Evolutionary conservation across 1,140 invertebrate genomes (phyloP).

Genomic region (Apis florea): DNA sequence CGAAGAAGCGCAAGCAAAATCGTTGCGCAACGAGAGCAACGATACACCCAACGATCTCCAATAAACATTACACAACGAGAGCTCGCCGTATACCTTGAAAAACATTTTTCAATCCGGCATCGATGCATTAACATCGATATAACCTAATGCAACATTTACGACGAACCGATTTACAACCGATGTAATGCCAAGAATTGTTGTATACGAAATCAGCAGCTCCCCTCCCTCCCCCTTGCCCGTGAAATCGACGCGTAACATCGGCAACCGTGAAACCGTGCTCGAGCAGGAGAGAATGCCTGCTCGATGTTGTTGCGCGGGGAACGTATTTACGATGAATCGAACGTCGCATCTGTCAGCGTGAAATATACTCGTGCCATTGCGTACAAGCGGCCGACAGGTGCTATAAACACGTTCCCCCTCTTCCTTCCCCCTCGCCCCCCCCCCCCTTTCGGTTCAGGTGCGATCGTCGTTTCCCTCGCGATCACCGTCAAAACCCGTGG

Average conservation of each 20-base stretch:
- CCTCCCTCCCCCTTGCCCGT: neutral
- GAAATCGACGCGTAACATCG: neutral
- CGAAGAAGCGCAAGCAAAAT: no score
- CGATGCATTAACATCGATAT: neutral
- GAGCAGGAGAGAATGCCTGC: neutral
- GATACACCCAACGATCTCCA: no score
- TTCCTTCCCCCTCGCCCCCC: no score
- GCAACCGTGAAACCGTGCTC: constrained; percentile 5
- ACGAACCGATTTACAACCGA: neutral
- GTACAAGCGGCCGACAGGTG: constrained; percentile 29
- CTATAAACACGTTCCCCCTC: constrained; percentile 21
- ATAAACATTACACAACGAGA: neutral
- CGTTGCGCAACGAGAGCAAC: no score
- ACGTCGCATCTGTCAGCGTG: constrained; percentile 30
- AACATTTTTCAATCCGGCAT: neutral
- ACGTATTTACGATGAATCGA: constrained; percentile 30
- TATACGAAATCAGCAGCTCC: neutral
- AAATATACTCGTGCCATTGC: constrained; percentile 29
- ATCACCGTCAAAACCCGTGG: constrained; percentile 15
- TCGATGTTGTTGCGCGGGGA: neutral
- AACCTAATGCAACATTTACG: neutral
- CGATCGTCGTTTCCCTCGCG: constrained; percentile 5
- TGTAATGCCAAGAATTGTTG: neutral
- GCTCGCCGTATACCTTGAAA: neutral
- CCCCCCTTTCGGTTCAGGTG: neutral